A percentile compares a stretch with the other conserved stretches of the same genome.
Conservation (phyloP, 2,797 vertebrate genomes). For the Mormyrops boulengeri region DNA sequence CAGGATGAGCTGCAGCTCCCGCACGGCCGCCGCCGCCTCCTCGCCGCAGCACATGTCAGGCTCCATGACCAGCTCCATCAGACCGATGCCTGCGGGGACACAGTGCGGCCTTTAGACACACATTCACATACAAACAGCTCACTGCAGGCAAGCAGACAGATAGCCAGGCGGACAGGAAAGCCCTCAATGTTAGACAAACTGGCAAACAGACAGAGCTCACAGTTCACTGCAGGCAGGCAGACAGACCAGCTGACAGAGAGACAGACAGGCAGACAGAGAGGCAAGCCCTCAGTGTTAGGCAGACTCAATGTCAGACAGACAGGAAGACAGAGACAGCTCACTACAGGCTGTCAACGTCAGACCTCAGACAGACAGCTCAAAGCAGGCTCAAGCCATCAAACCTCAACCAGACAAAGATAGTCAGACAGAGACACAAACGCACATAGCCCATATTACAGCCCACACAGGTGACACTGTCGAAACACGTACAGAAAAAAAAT, state of each 20-base stretch:
- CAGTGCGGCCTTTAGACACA: conserved; percentile 15
- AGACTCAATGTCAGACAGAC: neutral
- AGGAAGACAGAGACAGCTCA: neutral
- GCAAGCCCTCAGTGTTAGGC: neutral
- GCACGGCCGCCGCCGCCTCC: conserved; percentile 86
- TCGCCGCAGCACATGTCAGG: conserved; percentile 92
- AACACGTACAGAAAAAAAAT: neutral
- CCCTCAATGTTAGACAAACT: too few species aligned
- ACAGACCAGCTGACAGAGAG: too few species aligned
- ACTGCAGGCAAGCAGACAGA: too few species aligned
- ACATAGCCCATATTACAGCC: neutral
- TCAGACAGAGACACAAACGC: neutral
- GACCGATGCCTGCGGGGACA: conserved; percentile 74
- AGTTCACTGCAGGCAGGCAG: neutral
- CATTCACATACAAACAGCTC: neutral
- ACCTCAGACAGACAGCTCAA: neutral
- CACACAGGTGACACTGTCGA: neutral
- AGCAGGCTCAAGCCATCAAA: neutral
- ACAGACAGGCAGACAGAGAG: too few species aligned
- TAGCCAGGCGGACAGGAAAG: too few species aligned
- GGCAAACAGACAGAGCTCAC: neutral
- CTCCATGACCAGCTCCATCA: conserved; percentile 98
- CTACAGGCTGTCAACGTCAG: neutral
- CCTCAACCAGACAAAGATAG: neutral
- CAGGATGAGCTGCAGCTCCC: conserved; percentile 92